Percentiles rank a stretch among this genome's conserved stretches.
Evolutionary conservation across 2,888 invertebrate genomes (phyloP).

Genomic region (Megamerina dolium): DNA sequence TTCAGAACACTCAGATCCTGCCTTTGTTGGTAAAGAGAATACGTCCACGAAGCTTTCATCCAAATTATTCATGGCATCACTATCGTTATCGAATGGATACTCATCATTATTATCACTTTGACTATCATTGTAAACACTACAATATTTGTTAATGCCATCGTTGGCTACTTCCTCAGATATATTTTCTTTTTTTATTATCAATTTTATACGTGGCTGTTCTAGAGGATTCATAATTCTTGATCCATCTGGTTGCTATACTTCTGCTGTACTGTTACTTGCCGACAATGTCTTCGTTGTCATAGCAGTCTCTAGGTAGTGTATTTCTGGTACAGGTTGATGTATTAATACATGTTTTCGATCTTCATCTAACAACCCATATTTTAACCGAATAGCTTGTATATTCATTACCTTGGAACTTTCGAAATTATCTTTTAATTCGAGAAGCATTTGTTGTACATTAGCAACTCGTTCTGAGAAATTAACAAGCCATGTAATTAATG

Average conservation of each 20-base stretch:
- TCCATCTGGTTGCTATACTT: too few species aligned
- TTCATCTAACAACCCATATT: constrained; percentile 28
- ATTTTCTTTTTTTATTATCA: constrained; percentile 22
- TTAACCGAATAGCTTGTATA: constrained; percentile 17
- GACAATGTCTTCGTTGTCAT: too few species aligned
- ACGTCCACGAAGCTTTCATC: too few species aligned
- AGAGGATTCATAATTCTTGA: too few species aligned
- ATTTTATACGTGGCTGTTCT: constrained; percentile 4
- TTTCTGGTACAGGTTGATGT: constrained; percentile 20
- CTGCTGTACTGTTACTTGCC: too few species aligned
- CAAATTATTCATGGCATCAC: not conserved
- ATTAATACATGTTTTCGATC: constrained; percentile 18
- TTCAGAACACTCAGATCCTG: too few species aligned
- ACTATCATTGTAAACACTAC: constrained; percentile 10
- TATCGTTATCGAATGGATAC: constrained; percentile 11
- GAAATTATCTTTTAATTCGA: constrained; percentile 27
- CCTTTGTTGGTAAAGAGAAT: too few species aligned
- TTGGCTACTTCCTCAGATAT: constrained; percentile 3
- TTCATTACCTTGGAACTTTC: constrained; percentile 5
- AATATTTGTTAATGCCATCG: too few species aligned
- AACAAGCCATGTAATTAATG: constrained; percentile 31
- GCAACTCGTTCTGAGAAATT: constrained; percentile 38
- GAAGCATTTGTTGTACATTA: constrained; percentile 39
- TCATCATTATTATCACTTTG: constrained; percentile 13
- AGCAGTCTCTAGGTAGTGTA: constrained; percentile 29